A percentile compares a stretch with the other conserved stretches of the same genome.
Evolutionary conservation across 2,888 invertebrate genomes (phyloP).

Genomic region (Chrysolina americana): DNA sequence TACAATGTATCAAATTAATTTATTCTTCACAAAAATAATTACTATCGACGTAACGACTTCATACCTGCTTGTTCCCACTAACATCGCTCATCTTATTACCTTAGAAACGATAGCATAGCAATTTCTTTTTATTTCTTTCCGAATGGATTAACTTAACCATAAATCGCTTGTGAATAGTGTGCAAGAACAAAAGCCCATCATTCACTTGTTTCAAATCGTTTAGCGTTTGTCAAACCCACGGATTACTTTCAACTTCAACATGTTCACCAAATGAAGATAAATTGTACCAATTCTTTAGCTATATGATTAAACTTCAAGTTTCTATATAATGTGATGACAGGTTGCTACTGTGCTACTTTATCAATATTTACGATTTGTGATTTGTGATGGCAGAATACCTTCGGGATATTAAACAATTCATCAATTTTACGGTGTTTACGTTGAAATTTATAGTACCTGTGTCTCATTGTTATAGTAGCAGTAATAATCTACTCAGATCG

Average conservation of each 20-base stretch:
- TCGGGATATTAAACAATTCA: slow-evolving; percentile 1
- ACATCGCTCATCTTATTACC: too few relatives aligned
- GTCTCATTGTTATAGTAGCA: background rate
- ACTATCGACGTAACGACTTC: too few relatives aligned
- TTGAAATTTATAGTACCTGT: background rate
- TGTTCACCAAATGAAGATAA: slow-evolving; percentile 4
- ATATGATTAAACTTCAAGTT: background rate
- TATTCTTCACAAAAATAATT: too few relatives aligned
- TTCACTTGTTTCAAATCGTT: slow-evolving; percentile 3
- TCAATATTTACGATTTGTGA: slow-evolving; percentile 6
- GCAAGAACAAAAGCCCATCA: background rate
- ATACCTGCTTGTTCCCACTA: too few relatives aligned
- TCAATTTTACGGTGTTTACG: background rate
- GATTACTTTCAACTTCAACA: background rate
- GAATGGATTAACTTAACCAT: too few relatives aligned
- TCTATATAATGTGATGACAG: slow-evolving; percentile 5
- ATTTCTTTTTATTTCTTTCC: too few relatives aligned
- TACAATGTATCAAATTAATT: too few relatives aligned
- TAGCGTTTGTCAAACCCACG: slow-evolving; percentile 10
- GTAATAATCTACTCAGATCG: background rate
- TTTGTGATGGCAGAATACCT: slow-evolving; percentile 18
- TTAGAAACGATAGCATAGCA: too few relatives aligned
- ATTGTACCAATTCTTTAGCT: background rate
- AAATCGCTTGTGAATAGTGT: background rate
- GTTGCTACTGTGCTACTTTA: slow-evolving; percentile 8